These are phyloP conservation scores for Apus apus DNA, from an alignment of 2,113 vertebrate genomes.

Conservation along the genomic window DNA sequence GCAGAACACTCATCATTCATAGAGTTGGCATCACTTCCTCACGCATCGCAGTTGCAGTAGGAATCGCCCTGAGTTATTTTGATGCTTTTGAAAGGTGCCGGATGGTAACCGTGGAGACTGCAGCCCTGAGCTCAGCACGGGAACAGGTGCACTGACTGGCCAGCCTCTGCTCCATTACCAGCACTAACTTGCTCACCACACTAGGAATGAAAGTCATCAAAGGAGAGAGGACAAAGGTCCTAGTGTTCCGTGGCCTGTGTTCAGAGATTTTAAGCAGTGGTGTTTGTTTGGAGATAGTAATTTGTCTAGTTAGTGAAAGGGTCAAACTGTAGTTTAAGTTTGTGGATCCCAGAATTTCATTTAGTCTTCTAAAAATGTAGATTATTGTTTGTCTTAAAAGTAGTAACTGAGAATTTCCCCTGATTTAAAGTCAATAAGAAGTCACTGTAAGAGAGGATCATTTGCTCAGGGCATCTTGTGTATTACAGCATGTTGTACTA, in stretches of 20 bases:
- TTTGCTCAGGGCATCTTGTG: constrained; percentile 38
- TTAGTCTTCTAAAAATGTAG: background rate
- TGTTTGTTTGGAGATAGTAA: background rate
- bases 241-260: background rate
- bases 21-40: constrained; percentile 54
- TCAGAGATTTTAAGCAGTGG: background rate
- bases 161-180: background rate
- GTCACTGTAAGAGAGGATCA: background rate
- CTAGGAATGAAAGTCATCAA: background rate
- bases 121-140: background rate
- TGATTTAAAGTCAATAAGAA: constrained; percentile 11
- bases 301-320: background rate
- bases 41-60: constrained; percentile 3
- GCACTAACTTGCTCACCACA: background rate
- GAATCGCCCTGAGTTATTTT: constrained; percentile 58
- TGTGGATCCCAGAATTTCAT: background rate
- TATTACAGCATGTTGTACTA: constrained; percentile 61
- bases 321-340: too few relatives aligned
- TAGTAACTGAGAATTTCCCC: background rate
- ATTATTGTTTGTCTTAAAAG: background rate
- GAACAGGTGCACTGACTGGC: background rate
- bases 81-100: constrained; percentile 6
- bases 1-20: constrained; percentile 50
- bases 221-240: background rate
- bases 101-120: background rate